Evolutionary conservation across 2,113 vertebrate genomes (phyloP).

Genomic region (Macroglossus sobrinus): DNA sequence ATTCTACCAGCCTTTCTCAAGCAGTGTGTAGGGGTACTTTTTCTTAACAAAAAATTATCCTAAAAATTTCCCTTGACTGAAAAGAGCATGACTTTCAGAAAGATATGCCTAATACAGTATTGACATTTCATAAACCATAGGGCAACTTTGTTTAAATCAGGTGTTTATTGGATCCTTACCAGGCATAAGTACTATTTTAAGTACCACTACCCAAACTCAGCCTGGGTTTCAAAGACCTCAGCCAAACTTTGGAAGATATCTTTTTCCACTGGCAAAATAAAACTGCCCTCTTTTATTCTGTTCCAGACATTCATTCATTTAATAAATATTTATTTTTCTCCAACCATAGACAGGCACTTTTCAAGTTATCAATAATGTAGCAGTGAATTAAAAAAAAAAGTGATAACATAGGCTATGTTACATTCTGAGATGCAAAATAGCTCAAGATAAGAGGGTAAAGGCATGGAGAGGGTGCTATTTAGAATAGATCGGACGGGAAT

Average conservation of each 20-base stretch:
- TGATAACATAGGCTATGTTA: neutral
- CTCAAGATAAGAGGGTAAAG: neutral
- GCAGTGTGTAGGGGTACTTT: neutral
- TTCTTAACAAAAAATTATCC: neutral
- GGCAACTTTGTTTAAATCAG: neutral
- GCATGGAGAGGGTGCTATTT: neutral
- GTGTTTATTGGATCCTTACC: neutral
- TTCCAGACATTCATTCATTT: neutral
- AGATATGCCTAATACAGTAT: neutral
- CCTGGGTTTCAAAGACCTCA: neutral
- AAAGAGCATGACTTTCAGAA: neutral
- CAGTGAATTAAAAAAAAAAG: neutral
- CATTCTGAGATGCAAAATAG: neutral
- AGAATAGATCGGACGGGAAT: neutral
- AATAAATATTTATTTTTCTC: neutral
- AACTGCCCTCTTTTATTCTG: neutral
- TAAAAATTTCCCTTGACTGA: neutral
- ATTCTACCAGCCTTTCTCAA: neutral
- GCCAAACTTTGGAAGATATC: neutral
- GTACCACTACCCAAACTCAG: neutral
- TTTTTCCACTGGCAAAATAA: neutral
- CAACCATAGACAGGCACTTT: neutral
- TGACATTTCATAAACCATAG: neutral
- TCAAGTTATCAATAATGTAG: neutral
- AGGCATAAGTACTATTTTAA: neutral